A percentile compares a stretch with the other conserved stretches of the same genome.
These are phyloP conservation scores for Coregonus clupeaformis DNA, from an alignment of 2,113 vertebrate species.

Conservation along the genomic window DNA sequence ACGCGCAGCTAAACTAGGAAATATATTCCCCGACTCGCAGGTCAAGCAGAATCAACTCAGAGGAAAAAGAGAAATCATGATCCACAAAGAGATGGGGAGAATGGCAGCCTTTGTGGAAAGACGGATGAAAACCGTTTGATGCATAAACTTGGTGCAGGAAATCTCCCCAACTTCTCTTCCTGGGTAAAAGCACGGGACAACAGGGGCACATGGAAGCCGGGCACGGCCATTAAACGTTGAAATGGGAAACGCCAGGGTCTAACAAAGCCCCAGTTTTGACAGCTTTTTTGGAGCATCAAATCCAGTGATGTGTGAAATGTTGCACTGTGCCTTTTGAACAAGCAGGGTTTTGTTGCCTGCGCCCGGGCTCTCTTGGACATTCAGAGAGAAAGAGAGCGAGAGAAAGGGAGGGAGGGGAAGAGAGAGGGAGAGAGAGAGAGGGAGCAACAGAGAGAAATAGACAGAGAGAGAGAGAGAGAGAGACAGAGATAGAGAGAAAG, in stretches of 20 bases:
- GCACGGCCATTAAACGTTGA: conserved; percentile 47
- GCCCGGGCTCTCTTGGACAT: conserved; percentile 13
- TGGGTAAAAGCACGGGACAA: conserved; percentile 33
- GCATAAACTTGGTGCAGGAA: conserved; percentile 24
- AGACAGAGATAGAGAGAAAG: neutral
- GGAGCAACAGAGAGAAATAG: too few species aligned
- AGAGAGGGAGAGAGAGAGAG: neutral
- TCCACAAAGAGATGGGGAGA: conserved; percentile 21
- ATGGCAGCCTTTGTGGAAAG: conserved; percentile 28
- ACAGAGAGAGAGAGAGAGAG: neutral
- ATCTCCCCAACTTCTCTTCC: conserved; percentile 14
- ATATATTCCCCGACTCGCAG: conserved; percentile 6
- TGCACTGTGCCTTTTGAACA: conserved; percentile 53
- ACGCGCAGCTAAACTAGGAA: neutral
- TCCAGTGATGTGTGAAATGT: conserved; percentile 59
- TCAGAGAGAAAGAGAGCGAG: neutral
- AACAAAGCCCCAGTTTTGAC: conserved; percentile 58
- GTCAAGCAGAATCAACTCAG: conserved; percentile 17
- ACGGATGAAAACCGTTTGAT: conserved; percentile 40
- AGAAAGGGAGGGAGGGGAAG: neutral
- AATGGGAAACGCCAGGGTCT: conserved; percentile 38
- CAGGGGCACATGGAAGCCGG: conserved; percentile 45
- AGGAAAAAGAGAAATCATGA: conserved; percentile 20
- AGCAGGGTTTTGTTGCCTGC: conserved; percentile 49
- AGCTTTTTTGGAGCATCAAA: conserved; percentile 62